Conservation (phyloP, 2,888 invertebrate genomes). For the Sinodicranocentrus sp. region DNA sequence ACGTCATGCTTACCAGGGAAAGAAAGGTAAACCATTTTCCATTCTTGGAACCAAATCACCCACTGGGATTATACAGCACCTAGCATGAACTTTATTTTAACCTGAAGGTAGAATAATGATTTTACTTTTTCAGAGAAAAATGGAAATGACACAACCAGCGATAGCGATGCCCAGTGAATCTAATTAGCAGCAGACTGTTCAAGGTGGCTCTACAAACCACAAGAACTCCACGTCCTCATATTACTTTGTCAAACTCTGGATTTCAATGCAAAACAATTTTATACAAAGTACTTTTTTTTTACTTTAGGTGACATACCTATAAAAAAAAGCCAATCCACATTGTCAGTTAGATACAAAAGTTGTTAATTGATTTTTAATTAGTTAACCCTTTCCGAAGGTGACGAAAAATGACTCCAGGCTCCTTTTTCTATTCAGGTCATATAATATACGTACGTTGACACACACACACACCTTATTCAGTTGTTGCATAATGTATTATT, state of each 20-base stretch:
- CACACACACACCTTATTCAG: constrained; percentile 28
- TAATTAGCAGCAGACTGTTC: constrained; percentile 59
- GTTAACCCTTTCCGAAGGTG: constrained; percentile 35
- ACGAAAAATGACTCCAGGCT: constrained; percentile 13
- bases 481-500: constrained; percentile 52
- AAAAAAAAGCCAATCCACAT: background rate
- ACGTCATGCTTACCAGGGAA: constrained; percentile 95
- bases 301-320: background rate
- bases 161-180: constrained; percentile 77
- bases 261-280: constrained; percentile 56
- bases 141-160: constrained; percentile 77
- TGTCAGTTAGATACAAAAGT: constrained; percentile 39
- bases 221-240: constrained; percentile 33
- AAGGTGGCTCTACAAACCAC: constrained; percentile 36
- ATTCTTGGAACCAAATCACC: too few relatives aligned
- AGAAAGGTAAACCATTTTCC: constrained; percentile 86
- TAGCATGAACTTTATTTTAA: too few relatives aligned
- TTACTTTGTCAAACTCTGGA: constrained; percentile 55
- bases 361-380: constrained; percentile 60
- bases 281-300: background rate
- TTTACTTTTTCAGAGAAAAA: constrained; percentile 76
- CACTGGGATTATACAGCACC: too few relatives aligned
- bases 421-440: constrained; percentile 26
- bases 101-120: too few relatives aligned
- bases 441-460: too few relatives aligned